Evolutionary conservation across 2,797 vertebrate species (phyloP), one percentile per base, ranked within the genome.

Genomic region (Tinamus major): DNA sequence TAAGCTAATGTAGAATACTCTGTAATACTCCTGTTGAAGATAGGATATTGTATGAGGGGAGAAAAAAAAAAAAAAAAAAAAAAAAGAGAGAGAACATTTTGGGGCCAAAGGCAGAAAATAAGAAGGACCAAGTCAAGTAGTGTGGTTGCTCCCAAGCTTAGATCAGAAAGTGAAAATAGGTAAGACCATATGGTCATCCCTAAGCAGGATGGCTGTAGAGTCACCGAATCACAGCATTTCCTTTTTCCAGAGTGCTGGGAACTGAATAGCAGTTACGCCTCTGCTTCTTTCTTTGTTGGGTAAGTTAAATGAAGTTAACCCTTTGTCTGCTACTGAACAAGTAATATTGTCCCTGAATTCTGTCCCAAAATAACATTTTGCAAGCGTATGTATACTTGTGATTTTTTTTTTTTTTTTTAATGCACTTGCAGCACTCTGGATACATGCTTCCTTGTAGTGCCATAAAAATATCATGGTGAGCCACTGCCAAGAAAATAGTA

Each of bases 401-500:
- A 80, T 55, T 85, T 91, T 12, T 71, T 95, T 85, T 91, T 12
- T 71, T 95, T 89, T 37, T 6, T 79, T 76, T 82, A 82, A 84
- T 79, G 81, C 44, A 26, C 53, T 89, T 90, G 67, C 77, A 74
- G 71, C 79, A 79, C 61, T 92, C 63, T 94, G 79, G 74, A 85
- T 92, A 94, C 91, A 83, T 85, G 86, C 62, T 95, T 87, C 95
- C 83, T 87, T 90, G 64, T 87, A 68, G 48, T 84, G 78, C 89
- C 75, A 49, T 62, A 53, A 35, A 87, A 93, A 42, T 77, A 56
- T 41, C 82, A 58, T 49, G 91, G 68, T 83, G 58, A 83, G 72
- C 56, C 79, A 69, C 48, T 83, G 94, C 92, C 94, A 96, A 93
- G 91, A 95, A 94, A 94, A 83, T 27, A 91, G 86, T 56, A 96